A percentile compares a stretch with the other conserved stretches of the same genome.
Evolutionary conservation across 1,140 invertebrate genomes (phyloP).

Genomic region (Ips typographus): DNA sequence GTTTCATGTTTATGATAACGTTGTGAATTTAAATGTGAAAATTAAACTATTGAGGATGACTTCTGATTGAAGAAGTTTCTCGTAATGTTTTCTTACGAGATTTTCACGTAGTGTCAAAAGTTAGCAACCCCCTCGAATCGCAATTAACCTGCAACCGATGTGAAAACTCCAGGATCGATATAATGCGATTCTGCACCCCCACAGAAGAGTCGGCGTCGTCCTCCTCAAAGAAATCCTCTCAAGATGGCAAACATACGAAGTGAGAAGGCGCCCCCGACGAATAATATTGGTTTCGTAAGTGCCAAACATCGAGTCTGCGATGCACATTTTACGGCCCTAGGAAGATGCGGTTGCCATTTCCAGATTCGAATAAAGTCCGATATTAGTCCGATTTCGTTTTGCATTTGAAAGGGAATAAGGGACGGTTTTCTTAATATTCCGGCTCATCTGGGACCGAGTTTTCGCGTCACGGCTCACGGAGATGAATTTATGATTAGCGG

Average conservation of each 20-base stretch:
- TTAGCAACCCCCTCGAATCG: too few relatives aligned
- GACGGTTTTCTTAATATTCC: constrained; percentile 24
- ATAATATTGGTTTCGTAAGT: constrained; percentile 40
- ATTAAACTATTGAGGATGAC: too few relatives aligned
- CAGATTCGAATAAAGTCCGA: constrained; percentile 25
- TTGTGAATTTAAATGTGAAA: too few relatives aligned
- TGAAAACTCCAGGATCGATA: too few relatives aligned
- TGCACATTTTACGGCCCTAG: constrained; percentile 34
- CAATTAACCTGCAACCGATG: background rate
- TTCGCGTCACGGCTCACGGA: background rate
- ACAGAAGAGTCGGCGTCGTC: background rate
- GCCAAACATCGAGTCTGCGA: constrained; percentile 36
- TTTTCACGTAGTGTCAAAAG: too few relatives aligned
- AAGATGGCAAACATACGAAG: constrained; percentile 27
- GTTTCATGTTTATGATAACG: too few relatives aligned
- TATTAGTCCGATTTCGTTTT: constrained; percentile 24
- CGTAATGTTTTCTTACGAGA: too few relatives aligned
- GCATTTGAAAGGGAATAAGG: constrained; percentile 22
- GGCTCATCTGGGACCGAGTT: constrained; percentile 7
- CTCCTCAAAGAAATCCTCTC: constrained; percentile 10
- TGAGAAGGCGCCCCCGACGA: constrained; percentile 26
- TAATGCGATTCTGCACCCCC: background rate
- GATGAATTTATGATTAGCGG: constrained; percentile 25
- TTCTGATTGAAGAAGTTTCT: too few relatives aligned
- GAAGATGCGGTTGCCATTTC: constrained; percentile 27